Conservation (phyloP, 2,797 vertebrate genomes). For the Holocentrus rufus region DNA sequence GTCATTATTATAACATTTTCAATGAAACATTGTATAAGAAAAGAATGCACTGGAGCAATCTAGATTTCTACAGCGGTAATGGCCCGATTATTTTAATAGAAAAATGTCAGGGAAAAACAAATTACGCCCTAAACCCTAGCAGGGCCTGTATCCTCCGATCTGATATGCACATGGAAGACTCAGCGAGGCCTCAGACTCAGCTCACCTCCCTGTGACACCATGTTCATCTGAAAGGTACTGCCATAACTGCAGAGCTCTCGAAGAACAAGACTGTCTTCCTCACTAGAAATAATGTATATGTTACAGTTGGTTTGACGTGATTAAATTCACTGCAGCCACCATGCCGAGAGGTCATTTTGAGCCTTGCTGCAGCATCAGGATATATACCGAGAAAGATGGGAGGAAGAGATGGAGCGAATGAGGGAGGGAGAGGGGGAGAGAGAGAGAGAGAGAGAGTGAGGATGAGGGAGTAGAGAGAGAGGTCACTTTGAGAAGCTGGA, state of each 20-base stretch:
- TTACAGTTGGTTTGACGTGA: conserved; percentile 69
- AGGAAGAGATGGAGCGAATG: conserved; percentile 30
- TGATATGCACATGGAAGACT: conserved; percentile 44
- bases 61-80: conserved; percentile 53
- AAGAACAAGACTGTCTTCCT: conserved; percentile 51
- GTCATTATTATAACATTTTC: conserved; percentile 54
- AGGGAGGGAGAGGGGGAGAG: conserved; percentile 56
- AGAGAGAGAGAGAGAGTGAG: conserved; percentile 68
- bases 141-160: conserved; percentile 58
- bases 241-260: conserved; percentile 52
- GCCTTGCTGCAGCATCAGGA: conserved; percentile 61
- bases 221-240: conserved; percentile 53
- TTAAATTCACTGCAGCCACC: conserved; percentile 68
- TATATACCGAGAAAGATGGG: conserved; percentile 40
- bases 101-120: conserved; percentile 66
- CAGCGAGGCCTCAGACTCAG: conserved; percentile 51
- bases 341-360: conserved; percentile 69
- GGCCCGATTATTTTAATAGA: conserved; percentile 71
- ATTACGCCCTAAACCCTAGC: conserved; percentile 50
- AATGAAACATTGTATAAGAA: conserved; percentile 61
- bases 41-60: conserved; percentile 24
- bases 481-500: conserved; percentile 88
- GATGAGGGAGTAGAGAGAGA: conserved; percentile 74
- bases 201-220: conserved; percentile 69
- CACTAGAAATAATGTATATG: conserved; percentile 53